Percentiles rank a stretch among this genome's conserved stretches.
Evolutionary conservation across 2,888 invertebrate species (phyloP).

Genomic region (Chloroclysta siterata): DNA sequence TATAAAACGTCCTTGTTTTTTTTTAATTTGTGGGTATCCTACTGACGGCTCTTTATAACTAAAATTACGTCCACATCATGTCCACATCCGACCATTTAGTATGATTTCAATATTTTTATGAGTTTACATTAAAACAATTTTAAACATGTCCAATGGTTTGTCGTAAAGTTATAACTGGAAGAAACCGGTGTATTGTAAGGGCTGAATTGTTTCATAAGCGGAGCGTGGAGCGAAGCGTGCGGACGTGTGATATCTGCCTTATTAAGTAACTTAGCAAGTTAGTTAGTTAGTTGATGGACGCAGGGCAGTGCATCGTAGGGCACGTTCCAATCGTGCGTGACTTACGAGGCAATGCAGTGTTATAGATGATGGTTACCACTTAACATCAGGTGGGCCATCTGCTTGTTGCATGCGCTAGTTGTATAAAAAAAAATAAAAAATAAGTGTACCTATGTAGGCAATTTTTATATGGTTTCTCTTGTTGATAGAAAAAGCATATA

Average conservation of each 20-base stretch:
- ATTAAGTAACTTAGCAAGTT: no score
- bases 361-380: no score
- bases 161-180: conserved; percentile 29
- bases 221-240: conserved; percentile 8
- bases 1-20: not conserved
- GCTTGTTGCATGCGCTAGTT: no score
- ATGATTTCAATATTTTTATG: conserved; percentile 51
- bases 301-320: no score
- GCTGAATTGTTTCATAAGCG: not conserved
- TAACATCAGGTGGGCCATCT: no score
- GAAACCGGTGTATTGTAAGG: not conserved
- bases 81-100: conserved; percentile 49
- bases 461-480: no score
- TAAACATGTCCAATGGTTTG: conserved; percentile 35
- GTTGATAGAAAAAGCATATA: no score
- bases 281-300: no score
- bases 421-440: no score
- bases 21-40: conserved; percentile 22
- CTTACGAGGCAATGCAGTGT: no score
- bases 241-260: not conserved
- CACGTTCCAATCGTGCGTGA: no score
- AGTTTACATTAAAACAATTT: conserved; percentile 43
- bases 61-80: conserved; percentile 49
- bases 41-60: conserved; percentile 49
- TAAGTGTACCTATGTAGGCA: no score